These are phyloP conservation scores for Tenthredo scrophulariae DNA, from an alignment of 2,888 invertebrate species.

Conservation along the genomic window DNA sequence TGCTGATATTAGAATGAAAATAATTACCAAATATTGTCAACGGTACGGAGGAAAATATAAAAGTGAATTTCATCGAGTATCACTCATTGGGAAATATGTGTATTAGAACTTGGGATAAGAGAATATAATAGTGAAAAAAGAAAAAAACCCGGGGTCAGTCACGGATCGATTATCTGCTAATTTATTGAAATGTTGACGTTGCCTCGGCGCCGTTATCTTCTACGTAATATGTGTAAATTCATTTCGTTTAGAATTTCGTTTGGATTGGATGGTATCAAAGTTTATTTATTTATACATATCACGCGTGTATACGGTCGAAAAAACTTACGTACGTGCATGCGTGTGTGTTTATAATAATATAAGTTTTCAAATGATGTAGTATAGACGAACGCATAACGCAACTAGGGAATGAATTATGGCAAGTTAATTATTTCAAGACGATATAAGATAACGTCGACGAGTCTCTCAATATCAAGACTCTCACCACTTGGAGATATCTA, in stretches of 20 bases:
- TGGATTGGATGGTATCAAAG: constrained; percentile 11
- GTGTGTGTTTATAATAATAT: not conserved
- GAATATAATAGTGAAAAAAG: constrained; percentile 61
- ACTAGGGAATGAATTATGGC: constrained; percentile 45
- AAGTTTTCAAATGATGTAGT: not conserved
- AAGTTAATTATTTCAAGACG: constrained; percentile 54
- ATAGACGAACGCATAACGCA: not conserved
- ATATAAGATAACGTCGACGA: constrained; percentile 50
- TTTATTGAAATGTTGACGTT: constrained; percentile 78
- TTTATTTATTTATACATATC: not conserved
- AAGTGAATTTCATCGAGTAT: not conserved
- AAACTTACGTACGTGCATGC: not conserved
- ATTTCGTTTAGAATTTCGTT: constrained; percentile 49
- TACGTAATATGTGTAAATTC: constrained; percentile 51
- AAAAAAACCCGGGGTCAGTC: constrained; percentile 68
- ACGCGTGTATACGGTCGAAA: not conserved
- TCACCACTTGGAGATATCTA: not conserved
- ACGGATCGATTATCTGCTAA: constrained; percentile 76
- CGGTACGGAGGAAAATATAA: not conserved
- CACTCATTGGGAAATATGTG: not conserved
- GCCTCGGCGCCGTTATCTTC: constrained; percentile 62
- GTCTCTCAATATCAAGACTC: constrained; percentile 31
- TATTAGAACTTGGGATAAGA: not conserved
- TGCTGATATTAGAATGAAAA: too few relatives aligned
- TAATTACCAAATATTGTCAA: too few relatives aligned